Evolutionary conservation across 53 echinoderm and acorn worm species (phyloP).

Genomic region (Pentamera pediparva): DNA sequence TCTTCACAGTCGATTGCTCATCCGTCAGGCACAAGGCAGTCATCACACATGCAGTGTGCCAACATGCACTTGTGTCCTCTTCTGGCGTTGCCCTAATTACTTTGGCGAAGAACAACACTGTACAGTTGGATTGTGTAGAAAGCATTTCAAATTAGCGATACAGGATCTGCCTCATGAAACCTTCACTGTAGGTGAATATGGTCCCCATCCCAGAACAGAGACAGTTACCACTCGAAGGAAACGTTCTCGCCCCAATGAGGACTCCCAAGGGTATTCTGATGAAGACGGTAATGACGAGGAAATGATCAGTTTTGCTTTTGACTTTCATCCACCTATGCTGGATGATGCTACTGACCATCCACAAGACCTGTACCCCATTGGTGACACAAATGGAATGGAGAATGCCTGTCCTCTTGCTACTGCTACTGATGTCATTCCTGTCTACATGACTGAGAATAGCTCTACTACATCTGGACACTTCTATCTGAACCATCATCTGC

Average conservation of each 20-base stretch:
- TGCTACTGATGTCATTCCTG: background rate
- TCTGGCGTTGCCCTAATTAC: constrained; percentile 35
- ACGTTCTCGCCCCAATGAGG: background rate
- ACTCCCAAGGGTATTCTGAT: background rate
- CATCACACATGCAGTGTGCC: constrained; percentile 21
- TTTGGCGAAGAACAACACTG: constrained; percentile 35
- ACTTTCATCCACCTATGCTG: constrained; percentile 22
- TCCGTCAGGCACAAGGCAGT: constrained; percentile 26
- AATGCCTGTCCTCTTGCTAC: constrained; percentile 34
- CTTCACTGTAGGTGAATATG: constrained; percentile 40
- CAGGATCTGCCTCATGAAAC: background rate
- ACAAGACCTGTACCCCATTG: constrained; percentile 32
- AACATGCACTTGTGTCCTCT: constrained; percentile 28
- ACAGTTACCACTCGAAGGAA: constrained; percentile 4
- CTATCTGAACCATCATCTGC: constrained; percentile 40
- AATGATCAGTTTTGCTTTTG: constrained; percentile 18
- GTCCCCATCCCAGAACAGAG: constrained; percentile 13
- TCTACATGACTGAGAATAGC: constrained; percentile 27
- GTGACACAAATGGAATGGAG: constrained; percentile 22
- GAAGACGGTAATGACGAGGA: background rate
- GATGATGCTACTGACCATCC: background rate
- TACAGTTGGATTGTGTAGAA: constrained; percentile 32
- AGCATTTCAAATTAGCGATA: constrained; percentile 26
- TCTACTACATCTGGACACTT: constrained; percentile 46
- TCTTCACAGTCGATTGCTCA: constrained; percentile 21